A percentile compares a stretch with the other conserved stretches of the same genome.
Evolutionary conservation across 1,140 invertebrate genomes (phyloP).

Genomic region (Lepidurus couesii): DNA sequence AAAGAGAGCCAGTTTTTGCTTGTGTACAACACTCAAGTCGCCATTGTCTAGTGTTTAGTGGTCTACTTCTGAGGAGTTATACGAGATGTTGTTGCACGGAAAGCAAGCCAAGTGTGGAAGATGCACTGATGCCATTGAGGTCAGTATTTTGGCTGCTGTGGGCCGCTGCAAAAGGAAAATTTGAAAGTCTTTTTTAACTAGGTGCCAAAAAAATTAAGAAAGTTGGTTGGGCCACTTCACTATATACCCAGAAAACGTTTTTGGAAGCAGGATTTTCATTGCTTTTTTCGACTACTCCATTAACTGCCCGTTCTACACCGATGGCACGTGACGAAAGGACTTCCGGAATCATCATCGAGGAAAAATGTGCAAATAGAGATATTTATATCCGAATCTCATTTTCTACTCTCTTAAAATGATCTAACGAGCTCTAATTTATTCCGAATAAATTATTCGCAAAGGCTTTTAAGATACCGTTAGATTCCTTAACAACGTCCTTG

Average conservation of each 20-base stretch:
- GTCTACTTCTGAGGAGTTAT: not conserved
- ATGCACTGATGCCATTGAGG: constrained; percentile 4
- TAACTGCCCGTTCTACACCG: not conserved
- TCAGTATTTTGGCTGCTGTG: not conserved
- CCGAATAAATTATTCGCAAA: too few species aligned
- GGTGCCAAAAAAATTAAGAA: not conserved
- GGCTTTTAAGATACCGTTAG: not conserved
- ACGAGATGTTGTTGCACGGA: not conserved
- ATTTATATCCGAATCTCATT: too few species aligned
- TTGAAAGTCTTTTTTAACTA: not conserved
- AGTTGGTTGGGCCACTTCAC: not conserved
- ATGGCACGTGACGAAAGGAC: not conserved
- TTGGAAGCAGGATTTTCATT: not conserved
- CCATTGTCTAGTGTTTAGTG: not conserved
- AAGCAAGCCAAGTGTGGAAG: constrained; percentile 11
- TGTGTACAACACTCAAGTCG: not conserved
- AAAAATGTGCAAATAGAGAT: not conserved
- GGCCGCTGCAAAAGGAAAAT: not conserved
- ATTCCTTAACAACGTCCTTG: not conserved
- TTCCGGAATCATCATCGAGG: not conserved
- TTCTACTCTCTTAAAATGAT: not conserved
- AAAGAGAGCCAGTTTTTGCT: not conserved
- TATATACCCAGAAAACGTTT: not conserved
- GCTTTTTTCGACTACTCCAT: not conserved
- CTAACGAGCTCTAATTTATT: not conserved